Conservation (phyloP, 2,797 vertebrate species). For the Leptatherina wallacei region DNA sequence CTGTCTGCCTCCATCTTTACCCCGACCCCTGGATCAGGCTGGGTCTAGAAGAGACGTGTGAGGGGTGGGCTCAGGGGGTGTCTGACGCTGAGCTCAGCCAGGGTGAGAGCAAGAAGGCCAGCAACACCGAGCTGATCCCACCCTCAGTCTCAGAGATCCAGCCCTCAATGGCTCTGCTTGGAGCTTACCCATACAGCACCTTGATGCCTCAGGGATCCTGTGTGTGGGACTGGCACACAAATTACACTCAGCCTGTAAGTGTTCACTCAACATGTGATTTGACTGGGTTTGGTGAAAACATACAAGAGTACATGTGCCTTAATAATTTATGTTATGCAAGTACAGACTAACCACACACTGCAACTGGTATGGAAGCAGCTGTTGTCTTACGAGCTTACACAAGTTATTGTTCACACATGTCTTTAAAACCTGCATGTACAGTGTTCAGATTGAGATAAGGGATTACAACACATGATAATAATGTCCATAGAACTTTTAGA, state of each 20-base stretch:
- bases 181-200: slow-evolving; percentile 77
- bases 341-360: neutral
- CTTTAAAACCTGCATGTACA: neutral
- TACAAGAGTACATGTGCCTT: neutral
- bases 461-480: neutral
- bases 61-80: slow-evolving; percentile 52
- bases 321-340: neutral
- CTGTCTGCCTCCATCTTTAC: slow-evolving; percentile 37
- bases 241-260: slow-evolving; percentile 70
- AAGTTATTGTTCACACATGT: neutral
- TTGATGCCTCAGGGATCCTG: slow-evolving; percentile 71
- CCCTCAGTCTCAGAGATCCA: slow-evolving; percentile 65
- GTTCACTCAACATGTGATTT: neutral
- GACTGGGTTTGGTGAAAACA: slow-evolving; percentile 49
- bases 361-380: neutral
- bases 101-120: neutral
- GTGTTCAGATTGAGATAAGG: neutral
- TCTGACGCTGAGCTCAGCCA: neutral
- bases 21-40: slow-evolving; percentile 67
- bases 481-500: neutral
- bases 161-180: slow-evolving; percentile 72
- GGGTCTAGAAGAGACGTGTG: slow-evolving; percentile 44
- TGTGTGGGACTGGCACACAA: slow-evolving; percentile 82
- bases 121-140: slow-evolving; percentile 41
- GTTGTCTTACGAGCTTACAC: neutral